Conservation (phyloP, 2,888 invertebrate species). For the Invenusta paracnida region DNA sequence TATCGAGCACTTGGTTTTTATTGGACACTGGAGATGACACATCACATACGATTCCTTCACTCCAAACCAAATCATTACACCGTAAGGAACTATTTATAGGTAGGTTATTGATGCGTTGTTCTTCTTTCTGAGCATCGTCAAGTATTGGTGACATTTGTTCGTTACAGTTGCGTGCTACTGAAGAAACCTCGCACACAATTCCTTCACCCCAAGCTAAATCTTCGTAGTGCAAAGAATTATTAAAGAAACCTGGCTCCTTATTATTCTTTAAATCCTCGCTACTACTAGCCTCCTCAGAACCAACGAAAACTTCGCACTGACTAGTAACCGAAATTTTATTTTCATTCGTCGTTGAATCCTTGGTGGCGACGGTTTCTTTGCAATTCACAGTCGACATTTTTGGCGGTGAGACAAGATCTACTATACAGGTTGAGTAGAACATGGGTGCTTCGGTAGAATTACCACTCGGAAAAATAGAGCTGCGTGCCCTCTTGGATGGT, state of each 20-base stretch:
- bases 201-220: background rate
- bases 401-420: background rate
- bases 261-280: too few relatives aligned
- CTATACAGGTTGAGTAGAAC: background rate
- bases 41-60: background rate
- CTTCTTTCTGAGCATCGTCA: too few relatives aligned
- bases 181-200: background rate
- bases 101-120: too few relatives aligned
- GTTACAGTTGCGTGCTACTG: too few relatives aligned
- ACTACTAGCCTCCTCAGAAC: too few relatives aligned
- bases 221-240: background rate
- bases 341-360: background rate
- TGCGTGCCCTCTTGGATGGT: background rate
- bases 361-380: background rate
- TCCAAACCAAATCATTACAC: background rate
- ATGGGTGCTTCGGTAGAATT: background rate
- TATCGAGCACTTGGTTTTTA: background rate
- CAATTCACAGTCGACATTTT: too few relatives aligned
- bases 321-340: background rate
- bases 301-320: too few relatives aligned
- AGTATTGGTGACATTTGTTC: too few relatives aligned
- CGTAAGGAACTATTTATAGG: background rate
- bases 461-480: background rate
- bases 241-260: too few relatives aligned
- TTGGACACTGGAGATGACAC: background rate